Base-by-base conservation (phyloP, 1,140 invertebrate species). In the Lordiphosa mommai region DNA sequence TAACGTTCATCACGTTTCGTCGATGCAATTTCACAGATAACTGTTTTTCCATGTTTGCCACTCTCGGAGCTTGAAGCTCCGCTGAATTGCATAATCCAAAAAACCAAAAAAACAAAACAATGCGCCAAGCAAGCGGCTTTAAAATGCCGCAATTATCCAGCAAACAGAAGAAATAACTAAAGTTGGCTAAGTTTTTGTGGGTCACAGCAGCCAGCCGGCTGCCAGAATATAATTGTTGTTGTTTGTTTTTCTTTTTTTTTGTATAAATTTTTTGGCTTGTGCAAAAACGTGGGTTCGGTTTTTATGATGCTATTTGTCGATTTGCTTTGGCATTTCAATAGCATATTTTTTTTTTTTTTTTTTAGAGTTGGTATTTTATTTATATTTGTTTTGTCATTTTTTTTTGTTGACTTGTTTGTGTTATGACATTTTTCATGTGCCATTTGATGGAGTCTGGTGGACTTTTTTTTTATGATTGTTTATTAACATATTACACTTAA, bases 1-100 rank as follows among this genome's bases (percentile, higher is more conserved):
- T 82, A 80, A 80, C 76, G 74, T 80, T 80, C 76, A 80, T 80
- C 74, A 80, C 76, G 76, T 80, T 80, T 80, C 43, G 76, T 82
- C 76, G 76, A 80, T 80, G 76, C 76, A 82, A 80, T 82, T 80
- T 80, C 76, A 76, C 71, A 80, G 76, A 80, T 80, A 80, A 80
- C 76, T 80, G 76, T 80, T 80, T 80, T 68, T 80, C 53, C 74
- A 80, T 80, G 74, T 80, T 79, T 77, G 74, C 69, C 64, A 80
- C 51, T 38, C 51, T 67, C 23, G 70, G 14, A 44, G 29, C 20
- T 9, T 53, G 60, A 40, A 59, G 53, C 51, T 37, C 51, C 20
- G 44, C 65, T 43, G 37, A 23, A 67, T 76, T 80, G 70, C 76
- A 80, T 82, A 80, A 80, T 71, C 65, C 74, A 55, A 33, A 48